Conservation (phyloP, 2,797 vertebrate species). For the Vireo griseus region DNA sequence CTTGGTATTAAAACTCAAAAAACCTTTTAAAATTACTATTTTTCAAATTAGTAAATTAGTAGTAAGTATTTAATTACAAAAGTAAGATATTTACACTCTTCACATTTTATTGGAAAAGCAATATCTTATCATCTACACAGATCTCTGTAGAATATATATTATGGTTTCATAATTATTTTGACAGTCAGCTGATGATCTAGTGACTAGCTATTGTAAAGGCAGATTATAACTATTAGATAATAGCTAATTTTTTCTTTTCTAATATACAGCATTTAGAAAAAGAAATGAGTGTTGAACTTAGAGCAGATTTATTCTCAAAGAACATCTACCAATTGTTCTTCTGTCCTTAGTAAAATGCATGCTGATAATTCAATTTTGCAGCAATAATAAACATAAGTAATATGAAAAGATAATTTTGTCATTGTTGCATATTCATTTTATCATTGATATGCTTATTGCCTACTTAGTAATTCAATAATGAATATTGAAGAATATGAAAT, state of each 20-base stretch:
- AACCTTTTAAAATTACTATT: neutral
- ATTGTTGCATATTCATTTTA: neutral
- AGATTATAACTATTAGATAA: neutral
- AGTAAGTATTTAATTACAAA: neutral
- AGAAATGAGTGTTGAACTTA: neutral
- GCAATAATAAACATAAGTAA: neutral
- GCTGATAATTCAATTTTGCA: neutral
- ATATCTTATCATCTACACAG: neutral
- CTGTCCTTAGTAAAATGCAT: neutral
- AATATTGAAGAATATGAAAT: neutral
- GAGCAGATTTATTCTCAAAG: neutral
- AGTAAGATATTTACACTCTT: neutral
- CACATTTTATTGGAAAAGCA: neutral
- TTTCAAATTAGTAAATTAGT: neutral
- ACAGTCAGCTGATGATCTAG: neutral
- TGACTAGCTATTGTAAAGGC: neutral
- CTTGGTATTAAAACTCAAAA: neutral
- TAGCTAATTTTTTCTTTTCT: neutral
- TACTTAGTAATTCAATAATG: neutral
- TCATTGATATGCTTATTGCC: neutral
- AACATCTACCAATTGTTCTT: neutral
- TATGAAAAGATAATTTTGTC: neutral
- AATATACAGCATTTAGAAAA: neutral
- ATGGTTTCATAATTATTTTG: neutral
- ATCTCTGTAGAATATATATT: neutral